Evolutionary conservation across 1,140 invertebrate species (phyloP).

Genomic region (Drosophila lacteicornis): DNA sequence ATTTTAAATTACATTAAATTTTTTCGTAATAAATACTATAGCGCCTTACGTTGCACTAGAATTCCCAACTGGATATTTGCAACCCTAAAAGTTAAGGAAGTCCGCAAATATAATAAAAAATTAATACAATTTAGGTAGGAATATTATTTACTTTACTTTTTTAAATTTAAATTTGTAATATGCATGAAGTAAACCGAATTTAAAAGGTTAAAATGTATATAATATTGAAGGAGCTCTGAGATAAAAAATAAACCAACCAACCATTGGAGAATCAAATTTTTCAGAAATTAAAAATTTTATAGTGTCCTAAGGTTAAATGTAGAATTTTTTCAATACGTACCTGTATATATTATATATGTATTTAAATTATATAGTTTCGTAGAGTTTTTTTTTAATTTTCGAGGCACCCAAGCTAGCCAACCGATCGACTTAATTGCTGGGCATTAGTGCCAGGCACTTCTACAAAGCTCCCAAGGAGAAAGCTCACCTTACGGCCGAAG

Average conservation of each 20-base stretch:
- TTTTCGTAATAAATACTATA: too few relatives aligned
- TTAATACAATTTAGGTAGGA: not conserved
- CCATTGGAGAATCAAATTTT: too few relatives aligned
- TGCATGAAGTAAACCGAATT: too few relatives aligned
- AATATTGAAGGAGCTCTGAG: too few relatives aligned
- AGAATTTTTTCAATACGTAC: too few relatives aligned
- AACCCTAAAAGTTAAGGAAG: too few relatives aligned
- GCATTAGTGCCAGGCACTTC: not conserved
- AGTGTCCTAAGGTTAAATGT: too few relatives aligned
- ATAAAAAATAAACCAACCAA: too few relatives aligned
- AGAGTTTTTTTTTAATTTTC: not conserved
- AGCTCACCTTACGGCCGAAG: conserved; percentile 14
- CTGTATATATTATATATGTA: not conserved
- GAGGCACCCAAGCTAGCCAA: not conserved
- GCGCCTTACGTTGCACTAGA: not conserved
- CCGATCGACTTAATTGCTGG: not conserved
- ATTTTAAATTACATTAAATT: too few relatives aligned
- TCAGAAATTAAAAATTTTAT: too few relatives aligned
- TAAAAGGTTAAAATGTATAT: too few relatives aligned
- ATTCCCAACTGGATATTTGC: not conserved
- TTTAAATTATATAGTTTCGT: not conserved
- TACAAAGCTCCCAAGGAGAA: conserved; percentile 19
- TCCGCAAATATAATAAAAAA: not conserved
- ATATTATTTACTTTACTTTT: not conserved
- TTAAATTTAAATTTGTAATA: not conserved